Conservation (phyloP, 2,113 vertebrate species). For the Microcebus murinus region DNA sequence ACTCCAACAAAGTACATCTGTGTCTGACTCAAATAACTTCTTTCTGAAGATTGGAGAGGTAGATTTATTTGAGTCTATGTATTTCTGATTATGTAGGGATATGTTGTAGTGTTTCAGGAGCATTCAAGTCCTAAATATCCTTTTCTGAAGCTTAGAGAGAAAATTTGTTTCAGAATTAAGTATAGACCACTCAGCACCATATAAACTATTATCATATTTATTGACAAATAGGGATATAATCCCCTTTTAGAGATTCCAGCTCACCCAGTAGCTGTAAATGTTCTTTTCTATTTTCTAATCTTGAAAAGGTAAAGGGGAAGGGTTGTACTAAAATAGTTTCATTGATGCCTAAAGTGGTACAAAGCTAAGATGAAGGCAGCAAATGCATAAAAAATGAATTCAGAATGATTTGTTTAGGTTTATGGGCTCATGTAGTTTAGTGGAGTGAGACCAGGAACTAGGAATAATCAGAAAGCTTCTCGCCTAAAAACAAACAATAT, state of each 20-base stretch:
- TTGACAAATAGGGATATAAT: constrained; percentile 76
- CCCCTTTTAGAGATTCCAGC: constrained; percentile 53
- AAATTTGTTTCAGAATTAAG: constrained; percentile 76
- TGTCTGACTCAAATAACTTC: constrained; percentile 59
- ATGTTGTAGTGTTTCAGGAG: constrained; percentile 72
- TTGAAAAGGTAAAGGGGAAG: constrained; percentile 68
- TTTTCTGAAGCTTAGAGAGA: constrained; percentile 70
- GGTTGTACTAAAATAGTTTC: constrained; percentile 48
- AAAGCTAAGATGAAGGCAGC: constrained; percentile 45
- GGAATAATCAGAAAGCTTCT: constrained; percentile 40
- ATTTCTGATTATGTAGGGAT: constrained; percentile 78
- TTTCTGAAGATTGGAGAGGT: constrained; percentile 73
- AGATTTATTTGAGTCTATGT: constrained; percentile 77
- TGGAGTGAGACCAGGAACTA: constrained; percentile 10
- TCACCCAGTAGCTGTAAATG: constrained; percentile 59
- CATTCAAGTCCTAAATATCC: constrained; percentile 53
- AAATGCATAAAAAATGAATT: constrained; percentile 63
- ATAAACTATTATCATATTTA: constrained; percentile 73
- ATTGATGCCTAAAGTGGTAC: constrained; percentile 77
- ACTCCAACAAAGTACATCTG: constrained; percentile 33
- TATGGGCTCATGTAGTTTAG: constrained; percentile 63
- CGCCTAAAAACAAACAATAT: constrained; percentile 44
- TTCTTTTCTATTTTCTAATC: constrained; percentile 66
- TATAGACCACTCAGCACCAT: constrained; percentile 67
- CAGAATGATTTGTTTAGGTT: constrained; percentile 75